Base-by-base conservation (phyloP, 2,113 vertebrate species). In the Protobothrops mucrosquamatus region DNA sequence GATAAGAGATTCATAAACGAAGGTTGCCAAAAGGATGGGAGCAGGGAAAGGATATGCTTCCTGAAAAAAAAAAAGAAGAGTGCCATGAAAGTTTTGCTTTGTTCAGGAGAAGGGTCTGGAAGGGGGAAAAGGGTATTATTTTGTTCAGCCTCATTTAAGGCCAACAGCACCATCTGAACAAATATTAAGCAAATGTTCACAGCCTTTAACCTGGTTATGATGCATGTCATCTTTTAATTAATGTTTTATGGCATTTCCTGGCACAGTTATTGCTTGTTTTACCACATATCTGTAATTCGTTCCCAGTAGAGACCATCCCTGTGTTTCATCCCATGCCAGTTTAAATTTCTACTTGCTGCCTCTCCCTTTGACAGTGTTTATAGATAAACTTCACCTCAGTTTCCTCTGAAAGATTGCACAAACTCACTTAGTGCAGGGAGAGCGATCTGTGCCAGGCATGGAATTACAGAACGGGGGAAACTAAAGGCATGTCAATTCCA, bases 1-100 rank as follows among this genome's bases (percentile, higher is more conserved):
- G 96, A 97, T 97, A 96, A 95, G 96, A 94, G 92, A 85, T 94
- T 97, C 94, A 96, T 97, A 97, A 97, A 97, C 97, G 97, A 97
- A 96, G 95, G 94, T 94, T 95, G 88, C 94, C 94, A 93, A 94
- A 94, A n/a, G 81, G 46, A 10, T 24, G 51, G 87, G 87, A 23
- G 88, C 8, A 48, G 56, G 88, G 22, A 24, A 26, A 5, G 46
- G 85, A 54, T 61, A 48, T 95, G 95, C 95, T 96, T 97, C 97
- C 94, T 96, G 95, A 96, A 96, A 96, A 22, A 96, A 97, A 96
- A 96, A 96, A 15, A 96, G 97, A 95, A 95, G 96, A 97, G 94
- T 92, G 91, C 94, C 95, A 95, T 96, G 96, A 96, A 97, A 96
- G 93, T 97, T 96, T 96, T 94, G 93, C 94, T 96, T 96, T 97